These are phyloP conservation scores for Lasioglossum lativentre DNA, from an alignment of 2,888 invertebrate genomes.

Conservation along the genomic window DNA sequence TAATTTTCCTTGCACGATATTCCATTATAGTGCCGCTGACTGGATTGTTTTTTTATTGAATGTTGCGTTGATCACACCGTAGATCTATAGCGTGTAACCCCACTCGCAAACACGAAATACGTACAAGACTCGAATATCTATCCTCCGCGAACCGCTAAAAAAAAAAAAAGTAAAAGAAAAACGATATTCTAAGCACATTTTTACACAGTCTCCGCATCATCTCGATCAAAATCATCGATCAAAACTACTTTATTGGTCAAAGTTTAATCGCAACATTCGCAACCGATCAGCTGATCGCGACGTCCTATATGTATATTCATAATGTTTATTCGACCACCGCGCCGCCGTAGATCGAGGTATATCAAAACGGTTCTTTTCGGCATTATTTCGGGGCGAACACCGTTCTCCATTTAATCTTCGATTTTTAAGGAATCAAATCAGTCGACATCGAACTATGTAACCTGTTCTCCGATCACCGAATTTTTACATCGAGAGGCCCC, in stretches of 20 bases:
- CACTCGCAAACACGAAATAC: slow-evolving; percentile 48
- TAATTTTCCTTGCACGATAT: not conserved
- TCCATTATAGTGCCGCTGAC: not conserved
- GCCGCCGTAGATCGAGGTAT: not conserved
- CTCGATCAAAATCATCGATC: slow-evolving; percentile 16
- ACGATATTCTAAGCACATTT: slow-evolving; percentile 66
- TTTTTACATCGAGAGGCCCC: slow-evolving; percentile 43
- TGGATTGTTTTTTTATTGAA: not conserved
- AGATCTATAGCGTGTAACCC: slow-evolving; percentile 20
- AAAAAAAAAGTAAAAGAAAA: not conserved
- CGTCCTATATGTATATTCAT: not conserved
- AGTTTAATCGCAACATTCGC: not conserved
- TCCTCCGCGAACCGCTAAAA: slow-evolving; percentile 27
- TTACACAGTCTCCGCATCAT: slow-evolving; percentile 47
- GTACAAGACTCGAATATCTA: slow-evolving; percentile 53
- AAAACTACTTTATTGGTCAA: slow-evolving; percentile 7
- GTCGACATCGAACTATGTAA: slow-evolving; percentile 9
- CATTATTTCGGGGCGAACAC: not conserved
- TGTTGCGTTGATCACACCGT: slow-evolving; percentile 18
- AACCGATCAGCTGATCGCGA: not conserved
- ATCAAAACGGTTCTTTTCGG: not conserved
- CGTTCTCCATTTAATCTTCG: not conserved
- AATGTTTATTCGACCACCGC: not conserved
- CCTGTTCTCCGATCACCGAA: slow-evolving; percentile 39
- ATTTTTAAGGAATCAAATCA: slow-evolving; percentile 16